Percentiles rank a stretch among this genome's conserved stretches.
Evolutionary conservation across 64 coral and sea anemone species (phyloP).

Genomic region (Montipora cactus): DNA sequence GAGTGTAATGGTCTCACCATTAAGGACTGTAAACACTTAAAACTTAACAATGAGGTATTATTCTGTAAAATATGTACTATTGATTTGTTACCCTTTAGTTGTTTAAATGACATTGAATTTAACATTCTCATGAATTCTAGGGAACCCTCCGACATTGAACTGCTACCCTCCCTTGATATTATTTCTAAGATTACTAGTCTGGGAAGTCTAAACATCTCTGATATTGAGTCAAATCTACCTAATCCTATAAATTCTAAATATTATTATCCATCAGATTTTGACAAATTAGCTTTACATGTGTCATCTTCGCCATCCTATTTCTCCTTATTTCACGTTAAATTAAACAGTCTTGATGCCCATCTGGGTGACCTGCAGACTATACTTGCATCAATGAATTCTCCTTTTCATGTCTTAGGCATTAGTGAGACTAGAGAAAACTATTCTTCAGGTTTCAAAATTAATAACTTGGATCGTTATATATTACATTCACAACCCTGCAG

Average conservation of each 20-base stretch:
- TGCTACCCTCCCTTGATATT: constrained; percentile 8
- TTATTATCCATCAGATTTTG: constrained; percentile 36
- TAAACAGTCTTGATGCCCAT: constrained; percentile 11
- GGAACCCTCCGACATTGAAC: constrained; percentile 11
- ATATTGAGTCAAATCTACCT: constrained; percentile 47
- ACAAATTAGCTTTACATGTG: not conserved
- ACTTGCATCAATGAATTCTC: constrained; percentile 16
- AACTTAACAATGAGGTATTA: no score
- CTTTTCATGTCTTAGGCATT: constrained; percentile 27
- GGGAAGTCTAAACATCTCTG: not conserved
- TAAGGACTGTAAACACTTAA: no score
- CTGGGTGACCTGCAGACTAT: constrained; percentile 21
- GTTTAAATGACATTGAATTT: not conserved
- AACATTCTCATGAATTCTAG: constrained; percentile 29
- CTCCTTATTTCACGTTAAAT: constrained; percentile 3
- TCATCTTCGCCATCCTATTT: not conserved
- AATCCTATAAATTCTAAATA: constrained; percentile 53
- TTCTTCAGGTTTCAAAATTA: constrained; percentile 2
- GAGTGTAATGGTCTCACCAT: no score
- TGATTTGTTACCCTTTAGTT: constrained; percentile 36
- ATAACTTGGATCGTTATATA: constrained; percentile 18
- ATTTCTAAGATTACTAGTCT: constrained; percentile 15
- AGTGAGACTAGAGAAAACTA: no score
- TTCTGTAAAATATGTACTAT: constrained; percentile 28
- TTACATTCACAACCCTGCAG: no score